Evolutionary conservation across 2,888 invertebrate species (phyloP).

Genomic region (Chloroclystis v-ata): DNA sequence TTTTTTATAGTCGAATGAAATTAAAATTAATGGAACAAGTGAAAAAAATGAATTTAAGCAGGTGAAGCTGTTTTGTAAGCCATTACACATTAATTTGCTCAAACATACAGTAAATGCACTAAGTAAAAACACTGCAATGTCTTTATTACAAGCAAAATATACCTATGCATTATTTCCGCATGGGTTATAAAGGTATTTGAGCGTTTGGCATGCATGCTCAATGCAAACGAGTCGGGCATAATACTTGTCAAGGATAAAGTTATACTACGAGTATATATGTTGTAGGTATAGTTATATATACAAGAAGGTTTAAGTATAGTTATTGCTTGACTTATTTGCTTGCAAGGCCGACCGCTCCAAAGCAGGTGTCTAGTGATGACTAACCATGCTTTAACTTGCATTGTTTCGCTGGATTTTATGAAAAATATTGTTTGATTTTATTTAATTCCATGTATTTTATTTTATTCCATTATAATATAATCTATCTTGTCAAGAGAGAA

Average conservation of each 20-base stretch:
- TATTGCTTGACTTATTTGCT: constrained; percentile 28
- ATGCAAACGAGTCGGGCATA: constrained; percentile 31
- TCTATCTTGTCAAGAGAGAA: too few species aligned
- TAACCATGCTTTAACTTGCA: constrained; percentile 19
- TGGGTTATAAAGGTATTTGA: constrained; percentile 13
- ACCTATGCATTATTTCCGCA: neutral
- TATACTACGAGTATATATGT: constrained; percentile 7
- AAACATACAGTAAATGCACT: neutral
- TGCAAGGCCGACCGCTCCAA: constrained; percentile 31
- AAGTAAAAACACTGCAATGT: constrained; percentile 2
- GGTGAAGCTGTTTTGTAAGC: neutral
- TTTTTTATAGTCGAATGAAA: too few species aligned
- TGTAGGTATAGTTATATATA: neutral
- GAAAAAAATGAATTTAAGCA: too few species aligned
- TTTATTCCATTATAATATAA: too few species aligned
- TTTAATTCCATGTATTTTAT: neutral
- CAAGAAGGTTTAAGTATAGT: constrained; percentile 2
- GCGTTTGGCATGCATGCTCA: constrained; percentile 25
- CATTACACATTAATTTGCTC: neutral
- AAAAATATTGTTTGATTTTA: neutral
- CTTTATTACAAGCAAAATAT: constrained; percentile 4
- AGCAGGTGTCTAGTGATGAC: constrained; percentile 40
- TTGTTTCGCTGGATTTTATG: neutral
- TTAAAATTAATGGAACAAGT: too few species aligned
- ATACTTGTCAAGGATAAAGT: too few species aligned